Base-by-base conservation (phyloP, 1,140 invertebrate species). In the Brachionus plicatilis region DNA sequence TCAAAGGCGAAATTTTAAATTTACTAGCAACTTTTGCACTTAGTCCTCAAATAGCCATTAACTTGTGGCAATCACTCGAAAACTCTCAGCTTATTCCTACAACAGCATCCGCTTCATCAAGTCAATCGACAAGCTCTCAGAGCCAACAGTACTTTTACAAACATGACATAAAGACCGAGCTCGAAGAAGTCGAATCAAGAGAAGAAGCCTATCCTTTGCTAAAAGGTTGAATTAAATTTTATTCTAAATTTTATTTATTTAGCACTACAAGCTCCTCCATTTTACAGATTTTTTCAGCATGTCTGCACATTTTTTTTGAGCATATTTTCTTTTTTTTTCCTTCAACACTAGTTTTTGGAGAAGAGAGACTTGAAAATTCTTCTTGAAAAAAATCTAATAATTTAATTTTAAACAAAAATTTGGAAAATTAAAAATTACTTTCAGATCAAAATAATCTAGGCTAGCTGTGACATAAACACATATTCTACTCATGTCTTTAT, bases 1-100 rank as follows among this genome's bases (percentile, higher is more conserved):
- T 98, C 2, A 98, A 98, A 90, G 93, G 94, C 1, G 93, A 94
- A 86, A 89, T 97, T 27, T 90, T 96, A 0, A 87, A 90, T 47
- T 93, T 94, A 0, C 89, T 97, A 24, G 93, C 94, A 1, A 92
- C 94, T 0, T 90, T 97, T 66, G 93, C 93, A 9, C 92, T 92
- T 86, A 93, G 93, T 0, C 91, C 93, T 24, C 92, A 93, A 85
- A 93, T 94, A 70, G 94, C 94, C 7, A 91, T 92, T 3, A 93
- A 92, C 37, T 92, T 95, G 47, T 97, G 96, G 95, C 93, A 94
- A 85, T 93, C 92, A 83, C 89, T 97, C 47, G 95, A 97, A 90
- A 92, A 92, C 6, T 94, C 95, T 1, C 95, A 95, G 50, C 14
- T 56, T 12, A 24, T 50, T 50, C 24, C 43, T 2, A 56, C 68